Base-by-base conservation (phyloP, 2,888 invertebrate species). In the Micropterix aruncella region DNA sequence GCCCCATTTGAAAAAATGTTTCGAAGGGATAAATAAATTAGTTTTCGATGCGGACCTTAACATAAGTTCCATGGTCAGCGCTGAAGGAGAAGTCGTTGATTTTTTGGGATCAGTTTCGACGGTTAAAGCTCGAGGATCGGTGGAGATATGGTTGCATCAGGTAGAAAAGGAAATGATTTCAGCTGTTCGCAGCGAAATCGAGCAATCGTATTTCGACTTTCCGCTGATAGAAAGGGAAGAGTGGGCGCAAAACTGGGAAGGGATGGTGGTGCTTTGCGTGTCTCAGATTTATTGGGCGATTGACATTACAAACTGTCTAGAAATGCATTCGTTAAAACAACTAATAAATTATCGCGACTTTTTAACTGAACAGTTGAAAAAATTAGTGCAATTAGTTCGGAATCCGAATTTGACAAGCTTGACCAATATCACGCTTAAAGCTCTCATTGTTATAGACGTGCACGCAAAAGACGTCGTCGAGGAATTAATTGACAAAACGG, bases 381-480 rank as follows among this genome's bases (percentile, higher is more conserved):
- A 70, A 15, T 70, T 79, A 48, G 75, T 78, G 1, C 60, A 65
- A 1, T 55, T 79, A 47, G 72, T 82, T n/a, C 62, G 76, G 47
- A 74, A 73, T 7, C 72, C 70, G 16, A 61, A 70, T 45, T 63
- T 79, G 16, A 65, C 65, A 2, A 74, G 75, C 52, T 66, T 75
- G 45, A 65, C 68, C 50, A 65, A 83, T 37, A 79, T 77, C n/a
- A 77, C 80, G 0, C 63, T 83, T 1, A 79, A 78, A 41, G 78
- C 83, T 0, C 58, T 83, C 5, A 79, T 84, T 14, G 79, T 79
- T 16, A 75, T 81, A 46, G 81, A 83, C 60, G 82, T 83, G 2
- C 83, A 84, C 53, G 79, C 80, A 15, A 73, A 77, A 55, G 82
- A 83, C 58, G 77, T 82, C 1, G 74, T 80, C 1, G 66, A 73